Evolutionary conservation across 2,113 vertebrate genomes (phyloP).

Genomic region (Irena cyanogastra): DNA sequence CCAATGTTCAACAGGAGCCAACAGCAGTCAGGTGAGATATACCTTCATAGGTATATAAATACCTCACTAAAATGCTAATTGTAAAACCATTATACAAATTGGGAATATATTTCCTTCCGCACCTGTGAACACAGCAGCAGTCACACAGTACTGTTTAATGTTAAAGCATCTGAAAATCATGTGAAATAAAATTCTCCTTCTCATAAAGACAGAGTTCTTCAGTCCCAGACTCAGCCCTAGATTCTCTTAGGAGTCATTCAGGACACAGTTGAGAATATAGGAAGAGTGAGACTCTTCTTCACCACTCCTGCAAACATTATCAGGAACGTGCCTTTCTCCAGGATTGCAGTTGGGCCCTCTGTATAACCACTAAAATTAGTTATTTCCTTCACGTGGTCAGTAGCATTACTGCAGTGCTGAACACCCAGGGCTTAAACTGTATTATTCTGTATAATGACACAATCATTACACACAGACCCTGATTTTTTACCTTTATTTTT

Average conservation of each 20-base stretch:
- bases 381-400: background rate
- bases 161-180: background rate
- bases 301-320: background rate
- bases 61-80: background rate
- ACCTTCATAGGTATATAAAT: background rate
- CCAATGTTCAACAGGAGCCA: background rate
- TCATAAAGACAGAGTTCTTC: background rate
- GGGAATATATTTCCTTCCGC: background rate
- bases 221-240: background rate
- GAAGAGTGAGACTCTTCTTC: background rate
- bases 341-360: background rate
- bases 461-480: background rate
- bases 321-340: background rate
- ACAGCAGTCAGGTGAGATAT: background rate
- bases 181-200: background rate
- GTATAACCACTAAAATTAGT: background rate
- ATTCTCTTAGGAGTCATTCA: background rate
- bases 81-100: background rate
- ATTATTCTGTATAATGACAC: background rate
- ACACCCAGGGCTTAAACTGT: background rate
- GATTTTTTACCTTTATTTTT: background rate
- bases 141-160: background rate
- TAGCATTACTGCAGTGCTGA: background rate
- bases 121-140: background rate
- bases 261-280: background rate